Evolutionary conservation across 2,797 vertebrate species (phyloP), one percentile per base, ranked within the genome.

Genomic region (Ctenochaetus hawaiiensis): DNA sequence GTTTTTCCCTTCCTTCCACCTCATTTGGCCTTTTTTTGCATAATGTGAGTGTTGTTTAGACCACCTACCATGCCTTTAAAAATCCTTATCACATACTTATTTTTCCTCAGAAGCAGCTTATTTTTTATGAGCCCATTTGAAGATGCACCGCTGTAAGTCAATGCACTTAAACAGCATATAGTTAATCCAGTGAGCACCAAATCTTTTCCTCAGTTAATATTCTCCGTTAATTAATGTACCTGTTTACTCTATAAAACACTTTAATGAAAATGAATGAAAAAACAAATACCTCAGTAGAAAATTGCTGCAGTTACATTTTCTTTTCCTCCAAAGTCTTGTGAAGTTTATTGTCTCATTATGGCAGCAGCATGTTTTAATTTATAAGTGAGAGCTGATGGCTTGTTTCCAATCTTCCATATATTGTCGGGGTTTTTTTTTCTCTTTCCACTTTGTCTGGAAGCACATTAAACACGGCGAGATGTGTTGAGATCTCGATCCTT

Each of bases 171-270:
- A 61, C 23, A 8, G 43, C 69, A 30, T 43, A 39, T 43, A 63
- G 61, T 67, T 67, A 44, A 74, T 83, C 43, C 41, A 57, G 58
- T 53, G 66, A 2, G 62, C 61, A 68, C 10, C 47, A 37, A 37
- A 9, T 0, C 62, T 71, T 72, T 62, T 77, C 23, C 64, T 34
- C 39, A 41, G 39, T 41, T 41, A 41, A 41, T 41, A 41, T 41
- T 41, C 54, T 44, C 64, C 47, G 8, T 23, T 70, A 79, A 80
- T 67, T 66, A 72, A 83, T 67, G 62, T 39, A 41, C 8, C 30
- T 76, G 73, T 84, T 82, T 71, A 64, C 64, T 72, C 53, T 30
- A 49, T 81, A 70, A 89, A 83, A 77, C 57, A 49, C 57, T 87
- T 73, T 22, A 75, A 65, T 62, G 34, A 58, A 54, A 22, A 59